Evolutionary conservation across 2,888 invertebrate species (phyloP).

Genomic region (Heteromurus nitidus): DNA sequence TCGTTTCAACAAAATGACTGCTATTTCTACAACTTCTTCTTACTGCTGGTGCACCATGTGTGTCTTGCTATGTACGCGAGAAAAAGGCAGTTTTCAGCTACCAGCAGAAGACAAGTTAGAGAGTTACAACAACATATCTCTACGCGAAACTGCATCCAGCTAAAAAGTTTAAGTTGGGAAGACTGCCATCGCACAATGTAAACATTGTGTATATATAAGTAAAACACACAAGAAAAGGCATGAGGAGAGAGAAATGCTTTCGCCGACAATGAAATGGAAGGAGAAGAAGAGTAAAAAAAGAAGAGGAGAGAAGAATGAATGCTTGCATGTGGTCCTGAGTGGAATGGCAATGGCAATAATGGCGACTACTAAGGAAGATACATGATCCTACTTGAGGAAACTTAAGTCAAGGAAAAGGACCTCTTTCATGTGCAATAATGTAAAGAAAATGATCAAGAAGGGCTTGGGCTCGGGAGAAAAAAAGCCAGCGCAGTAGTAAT

Average conservation of each 20-base stretch:
- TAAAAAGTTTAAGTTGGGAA: no score
- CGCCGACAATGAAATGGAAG: constrained; percentile 39
- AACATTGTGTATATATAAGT: no score
- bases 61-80: no score
- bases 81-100: no score
- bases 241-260: constrained; percentile 4
- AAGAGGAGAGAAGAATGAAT: constrained; percentile 48
- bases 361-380: constrained; percentile 55
- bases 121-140: no score
- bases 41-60: constrained; percentile 36
- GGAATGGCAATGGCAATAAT: constrained; percentile 62
- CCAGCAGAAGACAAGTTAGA: no score
- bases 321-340: constrained; percentile 61
- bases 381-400: constrained; percentile 61
- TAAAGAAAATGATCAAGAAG: constrained; percentile 55
- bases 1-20: constrained; percentile 34
- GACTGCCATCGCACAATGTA: no score
- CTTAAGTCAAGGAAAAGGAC: constrained; percentile 50
- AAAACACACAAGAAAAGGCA: no score
- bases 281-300: constrained; percentile 39
- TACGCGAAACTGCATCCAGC: no score
- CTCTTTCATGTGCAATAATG: constrained; percentile 52
- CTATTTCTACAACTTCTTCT: constrained; percentile 27
- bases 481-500: constrained; percentile 8
- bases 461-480: neutral